Base-by-base conservation (phyloP, 2,113 vertebrate genomes). In the Phalacrocorax pelagicus region DNA sequence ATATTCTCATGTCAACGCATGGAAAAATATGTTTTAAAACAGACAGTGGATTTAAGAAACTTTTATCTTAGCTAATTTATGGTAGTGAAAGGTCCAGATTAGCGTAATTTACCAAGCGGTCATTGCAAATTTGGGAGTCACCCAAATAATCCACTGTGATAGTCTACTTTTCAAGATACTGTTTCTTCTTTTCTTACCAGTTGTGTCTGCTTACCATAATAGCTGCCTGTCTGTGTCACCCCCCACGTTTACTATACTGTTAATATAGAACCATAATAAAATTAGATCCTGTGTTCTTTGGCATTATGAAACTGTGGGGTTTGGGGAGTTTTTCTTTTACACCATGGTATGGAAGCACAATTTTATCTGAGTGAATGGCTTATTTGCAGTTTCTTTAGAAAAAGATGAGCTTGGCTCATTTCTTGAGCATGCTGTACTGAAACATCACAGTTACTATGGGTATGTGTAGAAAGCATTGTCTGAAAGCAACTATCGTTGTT, bases 401-500 rank as follows among this genome's bases (percentile, higher is more conserved):
- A 81, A 27, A 40, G 7, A 21, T 57, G 20, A 30, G 23, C 38
- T 92, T 17, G 54, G 27, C 42, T 74, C 69, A 69, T n/a, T 75
- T 81, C 14, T 67, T 58, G 59, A 93, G 62, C n/a, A 38, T 6
- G 12, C 12, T 44, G 49, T 51, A 27, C 38, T 89, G n/a, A 89
- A 66, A 11, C 3, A 2, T 59, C 30, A 49, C 17, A 49, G 5
- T 77, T 86, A 44, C 8, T 85, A 2, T 51, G 14, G 9, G 24
- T 55, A 30, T 70, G 6, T 52, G 62, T 65, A 59, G 54, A 55
- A 72, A 58, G 36, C 67, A 44, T 14, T 73, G 42, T 69, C 63
- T 91, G 81, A 88, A 65, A 77, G 46, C 52, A 97, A 54, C 92
- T 71, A 4, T 82, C 49, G 40, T 86, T 97, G 24, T 95, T 92